Evolutionary conservation across 2,113 vertebrate species (phyloP).

Genomic region (Grallaria varia): DNA sequence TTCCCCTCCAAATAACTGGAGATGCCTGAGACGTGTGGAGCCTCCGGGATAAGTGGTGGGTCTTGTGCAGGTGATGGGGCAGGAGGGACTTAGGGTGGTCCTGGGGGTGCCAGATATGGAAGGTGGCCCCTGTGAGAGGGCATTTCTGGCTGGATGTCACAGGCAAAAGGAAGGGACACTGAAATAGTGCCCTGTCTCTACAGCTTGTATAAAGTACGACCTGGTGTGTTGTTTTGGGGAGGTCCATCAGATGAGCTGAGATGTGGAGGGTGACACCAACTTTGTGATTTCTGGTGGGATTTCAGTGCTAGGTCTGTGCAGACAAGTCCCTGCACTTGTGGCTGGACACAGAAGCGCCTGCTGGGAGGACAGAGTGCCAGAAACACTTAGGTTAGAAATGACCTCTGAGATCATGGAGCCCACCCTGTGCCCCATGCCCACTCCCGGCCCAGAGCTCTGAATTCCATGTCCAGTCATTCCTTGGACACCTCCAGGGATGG

Average conservation of each 20-base stretch:
- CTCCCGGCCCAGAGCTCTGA: background rate
- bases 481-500: background rate
- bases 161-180: background rate
- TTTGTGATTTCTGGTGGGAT: background rate
- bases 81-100: background rate
- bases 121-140: fast-evolving
- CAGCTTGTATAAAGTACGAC: background rate
- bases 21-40: background rate
- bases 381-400: background rate
- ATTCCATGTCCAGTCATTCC: background rate
- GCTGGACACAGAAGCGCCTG: background rate
- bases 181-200: background rate
- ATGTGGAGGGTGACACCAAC: background rate
- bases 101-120: background rate
- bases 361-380: background rate
- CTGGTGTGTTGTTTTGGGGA: fast-evolving
- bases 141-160: fast-evolving
- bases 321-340: fast-evolving
- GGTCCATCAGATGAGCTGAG: background rate
- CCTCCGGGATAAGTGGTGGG: background rate
- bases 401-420: background rate
- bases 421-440: background rate
- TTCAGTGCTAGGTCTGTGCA: fast-evolving
- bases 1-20: background rate
- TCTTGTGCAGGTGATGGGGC: background rate